Evolutionary conservation across 2,888 invertebrate genomes (phyloP), one percentile per base, ranked within the genome.

Genomic region (Volucella inanis): DNA sequence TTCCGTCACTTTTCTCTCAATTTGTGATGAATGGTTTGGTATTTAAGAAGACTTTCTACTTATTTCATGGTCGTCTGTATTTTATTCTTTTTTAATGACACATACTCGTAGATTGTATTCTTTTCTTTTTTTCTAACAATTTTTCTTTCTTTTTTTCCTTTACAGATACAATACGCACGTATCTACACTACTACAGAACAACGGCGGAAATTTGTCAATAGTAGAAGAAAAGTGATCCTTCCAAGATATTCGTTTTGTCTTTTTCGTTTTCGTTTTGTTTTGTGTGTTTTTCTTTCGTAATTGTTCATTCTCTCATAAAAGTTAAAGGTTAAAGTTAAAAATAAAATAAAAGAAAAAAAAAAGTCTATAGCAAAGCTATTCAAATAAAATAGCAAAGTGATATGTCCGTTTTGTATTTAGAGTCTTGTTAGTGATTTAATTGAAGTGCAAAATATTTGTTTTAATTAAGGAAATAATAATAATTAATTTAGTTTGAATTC

Each of bases 341-440:
- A 41, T 3, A 64, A 57, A 39, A 50, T 64, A 41, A 9, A 43
- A 31, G 1, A 52, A 41, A 41, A 65, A 12, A 39, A 31, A 12
- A 55, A 55, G 38, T 31, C 38, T 55, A 55, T 45, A 55, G 11
- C 43, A 65, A 49, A 57, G 15, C 41, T 49, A 57, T n/a, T 14
- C 22, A 22, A 49, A 62, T 70, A 72, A 64, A 62, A 31, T 31
- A 31, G 31, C 31, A 4, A 31, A 79, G 80, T 84, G 75, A 80
- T 76, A 67, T 80, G 83, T 70, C 74, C 68, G 74, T 70, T 80
- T 75, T 72, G 38, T 71, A 59, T 64, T 67, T 39, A 38, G 61
- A 59, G 65, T 75, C 49, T 75, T 54, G 43, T 57, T 52, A 70
- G 84, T 80, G 71, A 80, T 80, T 71, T 80, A 80, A 65, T 84